Percentiles rank a stretch among this genome's conserved stretches.
These are phyloP conservation scores for Chaetodon trifascialis DNA, from an alignment of 2,113 vertebrate species.

Conservation along the genomic window DNA sequence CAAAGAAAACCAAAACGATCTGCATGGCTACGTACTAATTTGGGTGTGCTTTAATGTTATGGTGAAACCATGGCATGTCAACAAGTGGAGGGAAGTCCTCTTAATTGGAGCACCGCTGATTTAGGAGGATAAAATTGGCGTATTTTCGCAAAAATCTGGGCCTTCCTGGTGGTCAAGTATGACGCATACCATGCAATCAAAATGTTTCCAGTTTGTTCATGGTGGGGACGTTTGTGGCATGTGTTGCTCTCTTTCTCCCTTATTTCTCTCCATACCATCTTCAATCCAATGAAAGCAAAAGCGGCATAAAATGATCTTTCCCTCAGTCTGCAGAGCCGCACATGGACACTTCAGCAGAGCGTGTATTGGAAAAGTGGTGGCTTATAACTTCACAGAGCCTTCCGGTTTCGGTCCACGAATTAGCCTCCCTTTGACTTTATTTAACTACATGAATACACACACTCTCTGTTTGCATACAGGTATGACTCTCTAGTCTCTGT, in stretches of 20 bases:
- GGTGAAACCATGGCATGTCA: conserved; percentile 38
- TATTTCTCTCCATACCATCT: not conserved
- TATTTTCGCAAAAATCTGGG: conserved; percentile 19
- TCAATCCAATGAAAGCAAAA: not conserved
- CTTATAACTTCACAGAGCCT: too few relatives aligned
- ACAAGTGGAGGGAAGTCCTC: conserved; percentile 23
- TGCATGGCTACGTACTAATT: conserved; percentile 33
- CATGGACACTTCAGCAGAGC: not conserved
- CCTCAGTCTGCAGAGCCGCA: not conserved
- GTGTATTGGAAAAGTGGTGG: not conserved
- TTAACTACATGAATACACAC: not conserved
- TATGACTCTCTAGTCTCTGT: not conserved
- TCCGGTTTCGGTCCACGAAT: not conserved
- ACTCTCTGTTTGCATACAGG: not conserved
- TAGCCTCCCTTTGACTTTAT: not conserved
- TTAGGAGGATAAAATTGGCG: conserved; percentile 36
- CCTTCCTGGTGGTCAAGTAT: conserved; percentile 30
- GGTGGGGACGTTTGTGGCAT: not conserved
- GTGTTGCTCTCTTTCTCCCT: not conserved
- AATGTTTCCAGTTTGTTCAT: conserved; percentile 28
- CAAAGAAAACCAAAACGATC: conserved; percentile 38
- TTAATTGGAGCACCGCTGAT: conserved; percentile 35
- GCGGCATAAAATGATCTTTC: not conserved
- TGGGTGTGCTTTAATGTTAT: conserved; percentile 37
- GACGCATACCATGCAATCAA: conserved; percentile 46